A percentile compares a stretch with the other conserved stretches of the same genome.
phyloP scores from a whole-genome alignment of 1,140 invertebrate species.

The Lordiphosa mommai region DNA sequence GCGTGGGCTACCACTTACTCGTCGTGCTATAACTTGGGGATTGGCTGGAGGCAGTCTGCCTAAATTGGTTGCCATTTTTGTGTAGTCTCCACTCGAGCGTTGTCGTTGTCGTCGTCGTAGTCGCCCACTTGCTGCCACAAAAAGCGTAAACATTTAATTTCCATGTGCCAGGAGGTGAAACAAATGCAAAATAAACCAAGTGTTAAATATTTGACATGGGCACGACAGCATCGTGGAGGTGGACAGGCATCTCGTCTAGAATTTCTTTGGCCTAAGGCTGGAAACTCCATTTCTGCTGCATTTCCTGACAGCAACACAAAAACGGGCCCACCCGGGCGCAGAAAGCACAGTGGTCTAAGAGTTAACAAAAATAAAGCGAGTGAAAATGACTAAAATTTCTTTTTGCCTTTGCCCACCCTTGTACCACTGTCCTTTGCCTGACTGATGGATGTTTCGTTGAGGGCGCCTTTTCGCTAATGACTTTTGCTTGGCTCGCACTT shows the following conservation, averaged over 20 bases:
- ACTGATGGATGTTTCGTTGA: not conserved
- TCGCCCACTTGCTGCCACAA: constrained; percentile 69
- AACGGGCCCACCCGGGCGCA: constrained; percentile 27
- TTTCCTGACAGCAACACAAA: constrained; percentile 54
- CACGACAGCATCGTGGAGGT: constrained; percentile 16
- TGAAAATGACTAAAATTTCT: too few species aligned
- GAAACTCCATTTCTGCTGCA: constrained; percentile 24
- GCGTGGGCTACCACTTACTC: constrained; percentile 26
- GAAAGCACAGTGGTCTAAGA: constrained; percentile 7
- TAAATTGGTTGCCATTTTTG: constrained; percentile 50
- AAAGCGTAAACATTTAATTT: constrained; percentile 77
- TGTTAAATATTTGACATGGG: constrained; percentile 74
- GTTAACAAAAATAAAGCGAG: not conserved
- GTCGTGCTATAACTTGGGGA: constrained; percentile 13
- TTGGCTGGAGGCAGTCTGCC: constrained; percentile 6
- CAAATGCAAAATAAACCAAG: constrained; percentile 69
- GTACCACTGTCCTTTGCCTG: not conserved
- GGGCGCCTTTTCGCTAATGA: constrained; percentile 61
- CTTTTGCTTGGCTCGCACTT: constrained; percentile 71
- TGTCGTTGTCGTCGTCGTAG: constrained; percentile 11
- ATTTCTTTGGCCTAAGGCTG: constrained; percentile 14
- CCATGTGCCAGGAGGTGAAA: constrained; percentile 48
- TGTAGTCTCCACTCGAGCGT: constrained; percentile 23
- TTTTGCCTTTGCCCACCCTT: too few species aligned
- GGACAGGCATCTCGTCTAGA: constrained; percentile 9